These are phyloP conservation scores for Columba livia DNA, from an alignment of 2,113 vertebrate genomes.

Conservation along the genomic window DNA sequence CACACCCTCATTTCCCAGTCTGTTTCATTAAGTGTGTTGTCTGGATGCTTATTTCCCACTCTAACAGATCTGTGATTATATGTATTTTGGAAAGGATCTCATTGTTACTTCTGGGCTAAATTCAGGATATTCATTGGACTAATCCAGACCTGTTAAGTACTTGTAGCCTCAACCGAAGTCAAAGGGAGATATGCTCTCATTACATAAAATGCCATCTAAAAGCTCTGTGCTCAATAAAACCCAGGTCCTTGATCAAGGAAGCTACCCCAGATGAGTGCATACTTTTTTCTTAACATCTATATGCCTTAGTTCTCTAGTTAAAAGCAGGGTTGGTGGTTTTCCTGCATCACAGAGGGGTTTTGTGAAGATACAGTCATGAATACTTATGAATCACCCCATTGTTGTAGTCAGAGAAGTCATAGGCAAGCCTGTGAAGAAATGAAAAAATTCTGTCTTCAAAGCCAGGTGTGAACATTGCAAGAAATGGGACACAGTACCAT, in stretches of 20 bases:
- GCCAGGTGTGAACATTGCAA: not conserved
- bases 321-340: not conserved
- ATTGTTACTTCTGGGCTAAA: not conserved
- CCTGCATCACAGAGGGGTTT: not conserved
- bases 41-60: not conserved
- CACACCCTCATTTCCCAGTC: not conserved
- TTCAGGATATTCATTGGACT: not conserved
- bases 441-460: conserved; percentile 5
- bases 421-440: not conserved
- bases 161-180: not conserved
- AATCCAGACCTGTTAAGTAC: not conserved
- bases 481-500: not conserved
- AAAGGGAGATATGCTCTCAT: not conserved
- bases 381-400: conserved; percentile 2
- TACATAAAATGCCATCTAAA: not conserved
- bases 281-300: not conserved
- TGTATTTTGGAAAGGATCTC: not conserved
- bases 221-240: not conserved
- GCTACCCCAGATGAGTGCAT: not conserved
- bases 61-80: not conserved
- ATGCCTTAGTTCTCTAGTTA: not conserved
- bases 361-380: not conserved
- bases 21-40: not conserved
- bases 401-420: not conserved
- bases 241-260: not conserved